These are phyloP conservation scores for Periophthalmodon schlosseri DNA, from an alignment of 2,113 vertebrate genomes.

Conservation along the genomic window DNA sequence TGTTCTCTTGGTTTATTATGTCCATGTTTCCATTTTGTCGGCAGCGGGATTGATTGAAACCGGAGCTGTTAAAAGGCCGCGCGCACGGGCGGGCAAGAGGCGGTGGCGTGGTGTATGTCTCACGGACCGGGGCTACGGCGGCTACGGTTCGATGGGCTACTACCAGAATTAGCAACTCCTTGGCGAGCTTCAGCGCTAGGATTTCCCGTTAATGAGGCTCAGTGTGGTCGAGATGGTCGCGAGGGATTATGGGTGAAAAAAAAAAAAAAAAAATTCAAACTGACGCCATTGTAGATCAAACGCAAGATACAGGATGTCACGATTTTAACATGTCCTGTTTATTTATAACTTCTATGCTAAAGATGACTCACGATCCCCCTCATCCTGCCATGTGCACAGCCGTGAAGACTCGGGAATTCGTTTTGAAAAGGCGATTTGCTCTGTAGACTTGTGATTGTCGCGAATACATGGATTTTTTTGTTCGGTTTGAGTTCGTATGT, in stretches of 20 bases:
- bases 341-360: conserved; percentile 37
- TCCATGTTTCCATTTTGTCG: conserved; percentile 59
- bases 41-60: conserved; percentile 68
- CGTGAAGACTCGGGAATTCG: conserved; percentile 23
- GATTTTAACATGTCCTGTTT: conserved; percentile 23
- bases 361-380: conserved; percentile 35
- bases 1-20: conserved; percentile 66
- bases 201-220: conserved; percentile 74
- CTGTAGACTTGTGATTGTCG: conserved; percentile 16
- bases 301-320: conserved; percentile 11
- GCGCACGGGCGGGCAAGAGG: conserved; percentile 26
- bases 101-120: conserved; percentile 36
- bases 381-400: conserved; percentile 25
- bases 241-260: conserved; percentile 41
- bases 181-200: conserved; percentile 54
- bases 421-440: conserved; percentile 22
- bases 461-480: conserved; percentile 14
- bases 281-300: conserved; percentile 46
- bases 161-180: conserved; percentile 72
- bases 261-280: conserved; percentile 24
- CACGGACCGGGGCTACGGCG: conserved; percentile 18
- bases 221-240: conserved; percentile 54
- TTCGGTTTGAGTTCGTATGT: conserved; percentile 22
- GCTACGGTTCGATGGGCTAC: conserved; percentile 62
- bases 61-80: conserved; percentile 67